phyloP scores from a whole-genome alignment of 2,888 invertebrate genomes.

The Microctonus aethiopoides region DNA sequence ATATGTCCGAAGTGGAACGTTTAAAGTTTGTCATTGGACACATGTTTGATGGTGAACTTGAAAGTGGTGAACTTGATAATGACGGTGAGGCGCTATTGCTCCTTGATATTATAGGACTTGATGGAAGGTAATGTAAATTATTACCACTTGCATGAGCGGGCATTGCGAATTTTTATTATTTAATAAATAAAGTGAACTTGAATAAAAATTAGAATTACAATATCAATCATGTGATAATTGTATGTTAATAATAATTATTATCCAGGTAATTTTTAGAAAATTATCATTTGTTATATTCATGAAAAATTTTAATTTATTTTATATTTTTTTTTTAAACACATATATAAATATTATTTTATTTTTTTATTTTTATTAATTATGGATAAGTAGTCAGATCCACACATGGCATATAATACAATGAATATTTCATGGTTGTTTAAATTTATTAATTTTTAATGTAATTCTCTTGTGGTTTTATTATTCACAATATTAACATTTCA shows the following conservation, averaged over 20 bases:
- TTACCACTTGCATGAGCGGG: conserved; percentile 77
- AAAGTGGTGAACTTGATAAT: conserved; percentile 64
- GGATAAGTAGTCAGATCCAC: conserved; percentile 7
- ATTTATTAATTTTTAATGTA: not conserved
- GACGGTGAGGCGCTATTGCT: conserved; percentile 70
- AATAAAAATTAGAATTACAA: not conserved
- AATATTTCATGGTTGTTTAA: not conserved
- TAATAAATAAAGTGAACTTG: not conserved
- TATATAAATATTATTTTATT: not conserved
- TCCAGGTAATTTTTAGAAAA: not conserved
- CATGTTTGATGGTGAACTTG: conserved; percentile 69
- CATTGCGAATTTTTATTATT: conserved; percentile 70
- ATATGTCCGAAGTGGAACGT: conserved; percentile 69
- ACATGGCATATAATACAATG: conserved; percentile 20
- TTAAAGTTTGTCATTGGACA: conserved; percentile 70
- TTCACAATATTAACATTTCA: not conserved
- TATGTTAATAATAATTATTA: not conserved
- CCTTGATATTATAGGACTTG: conserved; percentile 68
- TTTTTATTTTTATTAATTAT: not conserved
- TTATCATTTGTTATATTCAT: not conserved
- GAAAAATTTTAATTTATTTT: not conserved
- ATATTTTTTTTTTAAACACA: not conserved
- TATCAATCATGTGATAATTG: no score
- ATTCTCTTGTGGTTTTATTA: not conserved
- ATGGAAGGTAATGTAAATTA: conserved; percentile 70